Percentiles rank a stretch among this genome's conserved stretches.
These are phyloP conservation scores for Cyclura pinguis DNA, from an alignment of 2,797 vertebrate species.

Conservation along the genomic window DNA sequence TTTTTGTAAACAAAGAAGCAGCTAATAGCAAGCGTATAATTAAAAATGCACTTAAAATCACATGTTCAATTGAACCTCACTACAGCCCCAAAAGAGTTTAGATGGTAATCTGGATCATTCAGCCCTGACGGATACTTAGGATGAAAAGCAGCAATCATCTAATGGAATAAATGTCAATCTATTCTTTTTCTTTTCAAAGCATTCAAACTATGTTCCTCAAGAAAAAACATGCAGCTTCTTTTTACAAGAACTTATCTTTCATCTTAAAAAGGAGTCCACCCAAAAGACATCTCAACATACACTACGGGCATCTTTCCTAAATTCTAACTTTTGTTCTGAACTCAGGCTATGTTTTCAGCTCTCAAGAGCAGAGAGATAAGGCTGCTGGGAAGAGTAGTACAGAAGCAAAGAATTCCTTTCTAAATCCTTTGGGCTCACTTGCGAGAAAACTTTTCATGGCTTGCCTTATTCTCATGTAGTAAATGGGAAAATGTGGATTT, in stretches of 20 bases:
- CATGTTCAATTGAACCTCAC: not conserved
- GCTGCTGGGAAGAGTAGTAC: not conserved
- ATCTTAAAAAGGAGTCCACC: not conserved
- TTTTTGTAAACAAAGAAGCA: not conserved
- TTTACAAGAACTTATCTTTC: not conserved
- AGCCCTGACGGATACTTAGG: constrained; percentile 35
- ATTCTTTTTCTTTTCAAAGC: constrained; percentile 22
- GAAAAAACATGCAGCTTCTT: not conserved
- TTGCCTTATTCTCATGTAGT: too few species aligned
- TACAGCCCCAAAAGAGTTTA: constrained; percentile 30
- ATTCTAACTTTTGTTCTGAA: not conserved
- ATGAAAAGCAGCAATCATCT: constrained; percentile 51
- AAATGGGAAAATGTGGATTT: too few species aligned
- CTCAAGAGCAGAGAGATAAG: not conserved
- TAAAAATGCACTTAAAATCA: not conserved
- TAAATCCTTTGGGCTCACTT: not conserved
- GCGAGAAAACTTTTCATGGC: too few species aligned
- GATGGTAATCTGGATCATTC: constrained; percentile 50
- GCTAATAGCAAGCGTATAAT: not conserved
- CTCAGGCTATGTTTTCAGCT: not conserved
- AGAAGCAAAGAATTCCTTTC: not conserved
- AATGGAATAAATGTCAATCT: constrained; percentile 53
- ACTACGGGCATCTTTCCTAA: not conserved
- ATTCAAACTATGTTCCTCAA: not conserved
- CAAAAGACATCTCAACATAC: not conserved